Base-by-base conservation (phyloP, 2,888 invertebrate species). In the Sphaerophoria taeniata region DNA sequence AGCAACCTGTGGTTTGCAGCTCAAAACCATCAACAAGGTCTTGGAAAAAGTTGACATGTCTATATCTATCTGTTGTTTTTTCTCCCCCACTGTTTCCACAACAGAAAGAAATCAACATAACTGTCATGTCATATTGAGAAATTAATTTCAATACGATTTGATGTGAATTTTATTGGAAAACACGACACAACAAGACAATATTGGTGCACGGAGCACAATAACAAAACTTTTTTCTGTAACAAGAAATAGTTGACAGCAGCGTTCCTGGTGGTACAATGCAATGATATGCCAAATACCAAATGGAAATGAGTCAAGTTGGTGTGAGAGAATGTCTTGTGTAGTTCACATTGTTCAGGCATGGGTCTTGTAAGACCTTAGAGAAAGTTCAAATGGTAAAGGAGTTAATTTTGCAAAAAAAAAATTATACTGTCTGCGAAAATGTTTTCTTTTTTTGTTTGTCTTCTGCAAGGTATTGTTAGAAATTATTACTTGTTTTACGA, bases 131-230 rank as follows among this genome's bases (percentile, higher is more conserved):
- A 72, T 84, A 75, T 84, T 53, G 45, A 51, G 56, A 75, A 67
- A 83, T 71, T 80, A 71, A 80, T 80, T 80, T 72, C 72, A 84
- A 72, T 76, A 69, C 70, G 6, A 80, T 84, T 84, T 74, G 74
- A 79, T 75, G 55, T 60, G 43, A 74, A 47, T 83, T 79, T 69
- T 71, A 70, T 78, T 45, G 61, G 45, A 65, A 71, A 70, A 71
- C 72, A 77, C 34, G 43, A 69, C 61, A 49, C 67, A 77, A 67
- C 65, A 71, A 73, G 43, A 60, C 76, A 60, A 12, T 24, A 0
- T 9, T 67, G 70, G 65, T 24, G 72, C 75, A 75, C 65, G 75
- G 61, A 53, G 58, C 43, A n/a, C n/a, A 60, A 55, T 47, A 43
- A 53, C 7, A 33, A 60, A 58, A 2, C 1, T n/a, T 53, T 24